Conservation (phyloP, 2,113 vertebrate genomes). For the Neodon shergylaensis region DNA sequence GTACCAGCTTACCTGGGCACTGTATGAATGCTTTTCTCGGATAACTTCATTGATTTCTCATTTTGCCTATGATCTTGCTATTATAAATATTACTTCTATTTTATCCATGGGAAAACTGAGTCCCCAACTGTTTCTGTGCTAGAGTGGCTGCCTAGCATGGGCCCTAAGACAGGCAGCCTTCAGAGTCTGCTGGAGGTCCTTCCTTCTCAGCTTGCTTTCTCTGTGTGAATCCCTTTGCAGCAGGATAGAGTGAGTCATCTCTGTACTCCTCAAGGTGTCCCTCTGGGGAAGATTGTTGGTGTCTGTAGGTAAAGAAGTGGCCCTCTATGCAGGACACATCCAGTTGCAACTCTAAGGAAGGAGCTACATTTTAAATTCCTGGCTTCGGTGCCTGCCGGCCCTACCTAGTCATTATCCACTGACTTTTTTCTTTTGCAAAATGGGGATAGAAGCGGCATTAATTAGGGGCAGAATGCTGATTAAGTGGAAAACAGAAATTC, state of each 20-base stretch:
- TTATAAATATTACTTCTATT: not conserved
- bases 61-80: not conserved
- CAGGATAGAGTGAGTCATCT: not conserved
- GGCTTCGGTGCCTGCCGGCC: not conserved
- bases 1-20: not conserved
- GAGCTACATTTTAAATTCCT: not conserved
- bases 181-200: not conserved
- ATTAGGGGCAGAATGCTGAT: not conserved
- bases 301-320: not conserved
- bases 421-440: constrained; percentile 17
- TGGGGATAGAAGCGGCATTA: not conserved
- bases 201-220: not conserved
- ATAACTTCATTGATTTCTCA: not conserved
- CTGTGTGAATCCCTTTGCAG: not conserved
- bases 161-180: not conserved
- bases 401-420: not conserved
- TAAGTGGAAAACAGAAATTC: not conserved
- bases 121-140: not conserved
- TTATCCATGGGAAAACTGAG: not conserved
- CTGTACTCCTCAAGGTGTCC: not conserved
- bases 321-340: not conserved
- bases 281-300: not conserved
- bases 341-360: not conserved
- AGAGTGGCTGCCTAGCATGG: not conserved
- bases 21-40: not conserved